Conservation (phyloP, 2,113 vertebrate species). For the Trogon surrucura region DNA sequence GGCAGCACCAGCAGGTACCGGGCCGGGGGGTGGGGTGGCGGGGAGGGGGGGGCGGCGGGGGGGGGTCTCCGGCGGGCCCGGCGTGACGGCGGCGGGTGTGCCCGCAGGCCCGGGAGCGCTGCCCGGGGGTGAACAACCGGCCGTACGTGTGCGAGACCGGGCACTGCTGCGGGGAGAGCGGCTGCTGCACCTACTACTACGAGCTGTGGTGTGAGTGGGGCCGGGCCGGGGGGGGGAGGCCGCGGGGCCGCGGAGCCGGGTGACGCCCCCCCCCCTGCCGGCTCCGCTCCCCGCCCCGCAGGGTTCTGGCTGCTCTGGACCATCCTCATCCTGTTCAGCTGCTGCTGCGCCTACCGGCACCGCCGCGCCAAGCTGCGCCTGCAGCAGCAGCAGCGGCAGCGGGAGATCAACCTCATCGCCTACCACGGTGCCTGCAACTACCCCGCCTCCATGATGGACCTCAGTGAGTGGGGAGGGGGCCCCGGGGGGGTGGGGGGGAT, state of each 20-base stretch:
- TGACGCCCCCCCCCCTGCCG: too few species aligned
- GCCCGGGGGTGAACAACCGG: slow-evolving; percentile 87
- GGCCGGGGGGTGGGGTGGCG: not conserved
- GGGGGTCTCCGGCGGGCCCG: too few species aligned
- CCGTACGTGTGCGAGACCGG: slow-evolving; percentile 94
- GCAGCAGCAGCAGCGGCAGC: slow-evolving; percentile 95
- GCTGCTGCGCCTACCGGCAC: slow-evolving; percentile 94
- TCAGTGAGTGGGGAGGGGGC: slow-evolving; percentile 82
- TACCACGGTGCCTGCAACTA: slow-evolving; percentile 91
- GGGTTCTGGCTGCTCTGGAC: slow-evolving; percentile 99
- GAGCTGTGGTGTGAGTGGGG: slow-evolving; percentile 96
- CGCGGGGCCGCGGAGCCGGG: too few species aligned
- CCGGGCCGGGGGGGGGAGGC: too few species aligned
- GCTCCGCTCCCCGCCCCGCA: slow-evolving; percentile 37
- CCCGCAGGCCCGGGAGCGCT: slow-evolving; percentile 80
- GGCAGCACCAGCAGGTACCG: not conserved
- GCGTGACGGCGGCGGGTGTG: slow-evolving; percentile 65
- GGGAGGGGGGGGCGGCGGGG: not conserved
- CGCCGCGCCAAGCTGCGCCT: slow-evolving; percentile 92
- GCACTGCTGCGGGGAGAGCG: slow-evolving; percentile 95
- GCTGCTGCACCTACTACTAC: slow-evolving; percentile 97
- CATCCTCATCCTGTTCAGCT: slow-evolving; percentile 93
- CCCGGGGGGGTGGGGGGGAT: too few species aligned
- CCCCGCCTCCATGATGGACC: slow-evolving; percentile 83
- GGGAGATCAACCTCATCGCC: slow-evolving; percentile 95